A percentile compares a stretch with the other conserved stretches of the same genome.
phyloP scores from a whole-genome alignment of 2,113 vertebrate species.

The Phylloscopus trochilus region DNA sequence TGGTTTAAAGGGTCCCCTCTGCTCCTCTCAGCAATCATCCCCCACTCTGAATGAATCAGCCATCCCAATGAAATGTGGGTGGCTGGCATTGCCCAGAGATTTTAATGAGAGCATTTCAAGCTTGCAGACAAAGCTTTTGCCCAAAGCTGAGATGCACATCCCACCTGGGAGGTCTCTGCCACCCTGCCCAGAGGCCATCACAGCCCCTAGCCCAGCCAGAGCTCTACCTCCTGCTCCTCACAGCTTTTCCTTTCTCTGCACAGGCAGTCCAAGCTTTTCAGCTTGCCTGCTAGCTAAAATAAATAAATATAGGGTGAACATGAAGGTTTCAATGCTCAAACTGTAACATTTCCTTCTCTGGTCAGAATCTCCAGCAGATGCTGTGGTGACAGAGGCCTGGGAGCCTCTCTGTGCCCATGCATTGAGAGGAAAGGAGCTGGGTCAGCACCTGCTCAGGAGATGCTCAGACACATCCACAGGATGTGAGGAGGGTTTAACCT shows the following conservation, averaged over 20 bases:
- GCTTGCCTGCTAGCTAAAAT: neutral
- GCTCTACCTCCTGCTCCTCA: neutral
- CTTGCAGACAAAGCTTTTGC: neutral
- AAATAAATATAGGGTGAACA: neutral
- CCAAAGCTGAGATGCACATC: neutral
- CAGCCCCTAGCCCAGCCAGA: neutral
- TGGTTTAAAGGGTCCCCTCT: neutral
- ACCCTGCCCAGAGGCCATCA: neutral
- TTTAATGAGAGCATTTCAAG: neutral
- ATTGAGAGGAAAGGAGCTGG: neutral
- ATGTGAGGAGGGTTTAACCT: neutral
- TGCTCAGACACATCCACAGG: neutral
- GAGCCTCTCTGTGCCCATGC: accelerated
- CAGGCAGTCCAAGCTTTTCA: neutral
- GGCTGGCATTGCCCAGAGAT: neutral
- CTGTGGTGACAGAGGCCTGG: neutral
- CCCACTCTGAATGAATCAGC: neutral
- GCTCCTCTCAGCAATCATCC: neutral
- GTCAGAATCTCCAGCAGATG: neutral
- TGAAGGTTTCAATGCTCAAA: neutral
- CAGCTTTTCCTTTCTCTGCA: neutral
- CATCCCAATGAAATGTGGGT: neutral
- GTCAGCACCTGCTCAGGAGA: neutral
- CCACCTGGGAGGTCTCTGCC: neutral
- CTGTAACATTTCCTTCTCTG: neutral